Percentiles rank a stretch among this genome's conserved stretches.
These are phyloP conservation scores for Drosophila mettleri DNA, from an alignment of 2,888 invertebrate species.

Conservation along the genomic window DNA sequence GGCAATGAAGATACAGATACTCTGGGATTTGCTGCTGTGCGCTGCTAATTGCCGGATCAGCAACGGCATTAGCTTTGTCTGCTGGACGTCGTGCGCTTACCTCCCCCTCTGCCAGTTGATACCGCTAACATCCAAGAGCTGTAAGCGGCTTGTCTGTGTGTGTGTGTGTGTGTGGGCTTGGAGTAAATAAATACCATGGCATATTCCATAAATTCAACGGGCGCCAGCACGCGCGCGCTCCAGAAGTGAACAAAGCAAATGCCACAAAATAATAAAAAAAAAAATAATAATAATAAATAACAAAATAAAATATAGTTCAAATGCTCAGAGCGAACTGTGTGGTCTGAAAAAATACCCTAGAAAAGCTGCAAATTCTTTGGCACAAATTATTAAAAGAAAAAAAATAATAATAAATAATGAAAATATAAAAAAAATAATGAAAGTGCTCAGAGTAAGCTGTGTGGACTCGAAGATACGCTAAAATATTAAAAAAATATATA, in stretches of 20 bases:
- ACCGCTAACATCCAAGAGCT: not conserved
- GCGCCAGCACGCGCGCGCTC: conserved; percentile 62
- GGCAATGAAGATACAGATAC: conserved; percentile 1
- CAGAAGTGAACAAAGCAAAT: conserved; percentile 27
- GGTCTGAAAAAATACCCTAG: not conserved
- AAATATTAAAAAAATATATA: no score
- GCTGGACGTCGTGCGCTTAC: conserved; percentile 15
- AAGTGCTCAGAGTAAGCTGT: no score
- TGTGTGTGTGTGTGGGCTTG: conserved; percentile 31
- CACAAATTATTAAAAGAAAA: no score
- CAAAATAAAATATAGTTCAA: not conserved
- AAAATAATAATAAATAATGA: no score
- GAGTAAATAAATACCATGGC: conserved; percentile 54
- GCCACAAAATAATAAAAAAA: conserved; percentile 14
- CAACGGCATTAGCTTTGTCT: conserved; percentile 28
- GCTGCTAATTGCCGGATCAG: conserved; percentile 69
- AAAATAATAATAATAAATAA: conserved; percentile 18
- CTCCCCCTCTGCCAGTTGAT: not conserved
- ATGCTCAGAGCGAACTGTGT: rapidly evolving
- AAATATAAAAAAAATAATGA: no score
- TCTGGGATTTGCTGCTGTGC: conserved; percentile 27
- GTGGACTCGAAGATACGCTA: no score
- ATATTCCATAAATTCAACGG: conserved; percentile 42
- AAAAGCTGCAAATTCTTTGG: not conserved
- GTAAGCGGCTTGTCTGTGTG: not conserved